Evolutionary conservation across 2,797 vertebrate species (phyloP).

Genomic region (Aulostomus chinensis): DNA sequence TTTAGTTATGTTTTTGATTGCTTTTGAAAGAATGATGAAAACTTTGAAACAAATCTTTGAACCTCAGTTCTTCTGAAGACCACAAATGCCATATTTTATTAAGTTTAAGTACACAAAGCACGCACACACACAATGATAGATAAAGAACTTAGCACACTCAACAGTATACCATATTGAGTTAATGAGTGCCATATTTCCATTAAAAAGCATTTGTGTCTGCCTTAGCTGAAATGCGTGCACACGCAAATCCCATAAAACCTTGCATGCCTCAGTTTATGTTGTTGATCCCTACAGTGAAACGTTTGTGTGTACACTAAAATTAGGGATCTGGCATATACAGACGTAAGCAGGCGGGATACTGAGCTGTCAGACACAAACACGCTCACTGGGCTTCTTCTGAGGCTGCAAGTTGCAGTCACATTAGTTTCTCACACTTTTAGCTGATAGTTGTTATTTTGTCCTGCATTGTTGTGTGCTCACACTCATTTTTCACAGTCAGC

Average conservation of each 20-base stretch:
- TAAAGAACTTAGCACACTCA: background rate
- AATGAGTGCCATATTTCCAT: slow-evolving; percentile 46
- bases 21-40: no score
- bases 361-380: background rate
- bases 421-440: no score
- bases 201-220: slow-evolving; percentile 13
- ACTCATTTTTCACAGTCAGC: no score
- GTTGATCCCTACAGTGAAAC: slow-evolving; percentile 2
- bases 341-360: slow-evolving; percentile 2
- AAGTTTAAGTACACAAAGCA: background rate
- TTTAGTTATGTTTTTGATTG: no score
- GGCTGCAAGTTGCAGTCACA: no score
- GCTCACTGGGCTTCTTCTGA: no score
- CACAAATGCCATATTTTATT: no score
- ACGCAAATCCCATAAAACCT: slow-evolving; percentile 17
- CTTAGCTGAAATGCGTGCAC: slow-evolving; percentile 2
- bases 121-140: background rate
- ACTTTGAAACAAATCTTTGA: no score
- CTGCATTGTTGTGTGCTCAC: no score
- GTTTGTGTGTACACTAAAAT: slow-evolving; percentile 3
- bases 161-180: slow-evolving; percentile 38
- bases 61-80: no score
- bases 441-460: no score
- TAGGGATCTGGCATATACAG: slow-evolving; percentile 7
- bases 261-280: slow-evolving; percentile 27